Percentiles rank a stretch among this genome's conserved stretches.
Evolutionary conservation across 1,140 invertebrate genomes (phyloP).

Genomic region (Pseudomyrmex cubaensis): DNA sequence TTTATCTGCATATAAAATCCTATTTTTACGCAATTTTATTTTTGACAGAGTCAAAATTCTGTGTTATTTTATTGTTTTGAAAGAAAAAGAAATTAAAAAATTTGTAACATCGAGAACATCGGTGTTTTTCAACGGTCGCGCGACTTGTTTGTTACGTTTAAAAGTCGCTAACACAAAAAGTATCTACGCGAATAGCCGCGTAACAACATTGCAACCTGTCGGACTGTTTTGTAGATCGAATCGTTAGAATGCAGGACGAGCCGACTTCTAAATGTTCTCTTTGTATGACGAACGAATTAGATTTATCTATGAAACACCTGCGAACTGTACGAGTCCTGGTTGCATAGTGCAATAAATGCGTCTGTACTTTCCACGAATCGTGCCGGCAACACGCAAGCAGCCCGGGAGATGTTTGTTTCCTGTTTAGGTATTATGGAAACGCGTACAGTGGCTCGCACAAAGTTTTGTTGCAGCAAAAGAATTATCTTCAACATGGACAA

Average conservation of each 20-base stretch:
- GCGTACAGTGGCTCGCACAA: slow-evolving; percentile 3
- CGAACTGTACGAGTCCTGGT: slow-evolving; percentile 17
- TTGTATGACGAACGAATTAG: slow-evolving; percentile 50
- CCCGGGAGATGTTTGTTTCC: slow-evolving; percentile 39
- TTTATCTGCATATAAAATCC: too few species aligned
- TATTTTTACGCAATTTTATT: too few species aligned
- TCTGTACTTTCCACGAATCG: slow-evolving; percentile 23
- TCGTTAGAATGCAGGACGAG: slow-evolving; percentile 59
- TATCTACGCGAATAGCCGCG: not conserved
- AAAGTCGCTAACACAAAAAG: slow-evolving; percentile 7
- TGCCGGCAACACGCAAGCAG: slow-evolving; percentile 14
- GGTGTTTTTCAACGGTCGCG: not conserved
- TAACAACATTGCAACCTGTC: slow-evolving; percentile 28
- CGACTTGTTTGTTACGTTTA: not conserved
- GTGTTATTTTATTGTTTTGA: too few species aligned
- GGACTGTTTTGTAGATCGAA: slow-evolving; percentile 26
- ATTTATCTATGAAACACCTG: slow-evolving; percentile 60
- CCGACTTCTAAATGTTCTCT: slow-evolving; percentile 44
- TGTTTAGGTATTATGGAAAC: slow-evolving; percentile 19
- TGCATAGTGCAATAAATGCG: slow-evolving; percentile 51
- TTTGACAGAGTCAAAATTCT: not conserved
- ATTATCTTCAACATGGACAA: slow-evolving; percentile 5
- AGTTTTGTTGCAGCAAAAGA: not conserved
- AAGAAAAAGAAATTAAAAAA: not conserved
- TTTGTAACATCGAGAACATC: not conserved